Evolutionary conservation across 2,113 vertebrate genomes (phyloP), one percentile per base, ranked within the genome.

Genomic region (Oryctolagus cuniculus): DNA sequence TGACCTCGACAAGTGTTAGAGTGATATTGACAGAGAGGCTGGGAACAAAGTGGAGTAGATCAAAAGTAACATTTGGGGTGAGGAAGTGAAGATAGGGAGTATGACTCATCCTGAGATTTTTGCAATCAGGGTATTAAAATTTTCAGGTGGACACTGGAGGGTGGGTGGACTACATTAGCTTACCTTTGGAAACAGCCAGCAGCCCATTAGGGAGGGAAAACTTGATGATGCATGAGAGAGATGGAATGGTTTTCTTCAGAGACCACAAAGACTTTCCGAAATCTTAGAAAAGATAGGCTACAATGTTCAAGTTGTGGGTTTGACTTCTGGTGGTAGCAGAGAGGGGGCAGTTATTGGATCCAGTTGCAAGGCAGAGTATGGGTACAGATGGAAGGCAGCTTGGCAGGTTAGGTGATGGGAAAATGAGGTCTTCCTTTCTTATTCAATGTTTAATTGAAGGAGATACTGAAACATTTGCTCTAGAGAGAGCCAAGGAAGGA

Each of bases 401-500:
- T 84, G 53, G 64, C 53, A 5, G 66, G 51, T n/a, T 44, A 9
- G 4, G 24, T 55, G 66, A 55, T 64, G 44, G 55, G 53, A 36
- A 91, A 70, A 83, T 29, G 36, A 88, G 11, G 10, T 34, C 31
- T 93, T 84, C 29, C 83, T 79, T 87, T 82, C 38, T 91, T 90
- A 64, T n/a, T 85, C 73, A 89, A 34, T 90, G 66, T 95, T 96
- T 93, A 84, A 89, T 73, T 19, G 29, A 89, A 80, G 67, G 73
- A 96, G 64, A 58, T 80, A 53, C 17, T 44, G 66, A 91, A 92
- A 93, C 53, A 53, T 95, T 91, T 91, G 27, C 80, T 94, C 78
- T 63, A 24, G 19, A 74, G 77, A 86, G n/a, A 80, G 17, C 86
- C 87, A 64, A 85, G 66, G 81, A 94, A 66, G 87, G 70, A 95